phyloP scores from a whole-genome alignment of 2,113 vertebrate genomes.

The Rhadina sibilatrix region DNA sequence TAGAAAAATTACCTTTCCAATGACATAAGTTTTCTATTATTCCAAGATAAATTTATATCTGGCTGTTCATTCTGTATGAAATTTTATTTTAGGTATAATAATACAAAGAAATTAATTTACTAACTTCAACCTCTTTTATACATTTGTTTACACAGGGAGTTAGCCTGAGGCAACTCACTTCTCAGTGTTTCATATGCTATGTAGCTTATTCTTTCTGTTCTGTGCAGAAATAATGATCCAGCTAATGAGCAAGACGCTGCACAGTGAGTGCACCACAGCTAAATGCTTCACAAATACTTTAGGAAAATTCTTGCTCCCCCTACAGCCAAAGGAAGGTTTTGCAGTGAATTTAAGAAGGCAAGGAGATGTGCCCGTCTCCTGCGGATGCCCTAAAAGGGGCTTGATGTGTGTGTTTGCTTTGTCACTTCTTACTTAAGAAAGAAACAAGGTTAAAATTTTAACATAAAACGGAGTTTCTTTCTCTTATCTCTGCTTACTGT shows the following conservation, averaged over 20 bases:
- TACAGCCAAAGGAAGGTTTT: conserved; percentile 10
- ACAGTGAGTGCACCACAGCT: not conserved
- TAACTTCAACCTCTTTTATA: not conserved
- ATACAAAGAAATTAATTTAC: not conserved
- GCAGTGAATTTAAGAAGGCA: not conserved
- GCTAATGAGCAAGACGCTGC: not conserved
- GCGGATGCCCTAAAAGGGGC: not conserved
- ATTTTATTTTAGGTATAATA: not conserved
- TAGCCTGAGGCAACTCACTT: not conserved
- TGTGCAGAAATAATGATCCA: not conserved
- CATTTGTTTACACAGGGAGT: not conserved
- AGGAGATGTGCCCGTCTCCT: not conserved
- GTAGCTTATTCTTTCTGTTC: not conserved
- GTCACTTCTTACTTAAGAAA: not conserved
- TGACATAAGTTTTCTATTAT: not conserved
- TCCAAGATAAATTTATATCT: not conserved
- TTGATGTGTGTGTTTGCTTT: not conserved
- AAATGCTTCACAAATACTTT: not conserved
- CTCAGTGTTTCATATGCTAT: not conserved
- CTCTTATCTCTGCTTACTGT: not conserved
- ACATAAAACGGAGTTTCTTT: not conserved
- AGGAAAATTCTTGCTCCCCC: conserved; percentile 41
- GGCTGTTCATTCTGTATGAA: not conserved
- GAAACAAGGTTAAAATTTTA: not conserved
- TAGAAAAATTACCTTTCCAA: not conserved